These are phyloP conservation scores for Silurus aristotelis DNA, from an alignment of 2,797 vertebrate genomes.

Conservation along the genomic window DNA sequence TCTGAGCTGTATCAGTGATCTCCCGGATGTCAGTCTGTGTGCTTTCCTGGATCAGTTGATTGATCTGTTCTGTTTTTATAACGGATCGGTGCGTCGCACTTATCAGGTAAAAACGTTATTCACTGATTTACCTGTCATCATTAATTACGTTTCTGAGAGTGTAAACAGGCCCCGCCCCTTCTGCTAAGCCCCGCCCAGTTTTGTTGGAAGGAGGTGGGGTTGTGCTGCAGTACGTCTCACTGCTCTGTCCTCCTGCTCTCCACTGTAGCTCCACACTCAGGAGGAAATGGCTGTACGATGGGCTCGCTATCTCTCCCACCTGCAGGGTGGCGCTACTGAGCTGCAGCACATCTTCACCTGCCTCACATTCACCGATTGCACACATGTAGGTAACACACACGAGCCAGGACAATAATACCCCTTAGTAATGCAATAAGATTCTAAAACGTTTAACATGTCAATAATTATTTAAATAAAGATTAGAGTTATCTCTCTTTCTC, in stretches of 20 bases:
- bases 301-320: slow-evolving; percentile 80
- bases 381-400: slow-evolving; percentile 72
- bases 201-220: not conserved
- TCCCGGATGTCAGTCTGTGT: slow-evolving; percentile 82
- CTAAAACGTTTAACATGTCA: too few species aligned
- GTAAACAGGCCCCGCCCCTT: not conserved
- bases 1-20: slow-evolving; percentile 82
- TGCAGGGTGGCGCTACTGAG: slow-evolving; percentile 78
- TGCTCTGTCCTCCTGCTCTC: not conserved
- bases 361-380: slow-evolving; percentile 85
- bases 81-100: slow-evolving; percentile 78
- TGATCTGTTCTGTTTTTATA: slow-evolving; percentile 87
- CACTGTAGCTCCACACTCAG: slow-evolving; percentile 63
- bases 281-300: slow-evolving; percentile 76
- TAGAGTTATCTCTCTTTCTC: not conserved
- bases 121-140: not conserved
- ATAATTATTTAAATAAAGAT: too few species aligned
- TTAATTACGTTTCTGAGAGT: too few species aligned
- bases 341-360: slow-evolving; percentile 87
- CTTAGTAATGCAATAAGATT: not conserved
- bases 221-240: not conserved
- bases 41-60: slow-evolving; percentile 85
- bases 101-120: slow-evolving; percentile 76
- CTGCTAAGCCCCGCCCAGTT: not conserved
- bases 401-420: not conserved